These are phyloP conservation scores for Diplodus puntazzo DNA, from an alignment of 2,797 vertebrate species.

Conservation along the genomic window DNA sequence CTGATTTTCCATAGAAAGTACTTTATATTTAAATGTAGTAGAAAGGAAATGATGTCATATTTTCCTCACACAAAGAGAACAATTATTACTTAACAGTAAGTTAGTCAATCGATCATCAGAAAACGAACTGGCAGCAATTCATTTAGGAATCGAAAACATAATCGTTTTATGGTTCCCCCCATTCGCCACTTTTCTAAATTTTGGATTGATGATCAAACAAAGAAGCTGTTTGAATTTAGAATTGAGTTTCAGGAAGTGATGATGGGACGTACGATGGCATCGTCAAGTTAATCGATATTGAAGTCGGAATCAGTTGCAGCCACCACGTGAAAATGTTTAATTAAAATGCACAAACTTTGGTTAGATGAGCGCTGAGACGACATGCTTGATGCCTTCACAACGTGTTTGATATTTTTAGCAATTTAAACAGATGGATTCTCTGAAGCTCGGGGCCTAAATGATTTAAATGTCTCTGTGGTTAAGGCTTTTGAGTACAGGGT, in stretches of 20 bases:
- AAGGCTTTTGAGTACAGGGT: background rate
- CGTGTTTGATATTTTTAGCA: conserved; percentile 2
- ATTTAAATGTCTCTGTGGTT: conserved; percentile 24
- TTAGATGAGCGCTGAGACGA: background rate
- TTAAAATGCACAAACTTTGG: background rate
- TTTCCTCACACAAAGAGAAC: background rate
- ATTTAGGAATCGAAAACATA: too few species aligned
- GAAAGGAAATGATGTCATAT: background rate
- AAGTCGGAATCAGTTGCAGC: background rate
- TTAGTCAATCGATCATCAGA: accelerated
- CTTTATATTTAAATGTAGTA: background rate
- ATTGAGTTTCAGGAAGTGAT: background rate
- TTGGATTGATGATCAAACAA: background rate
- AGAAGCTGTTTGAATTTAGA: background rate
- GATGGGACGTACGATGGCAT: background rate
- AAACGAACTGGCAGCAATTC: background rate
- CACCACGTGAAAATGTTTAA: background rate
- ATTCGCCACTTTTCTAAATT: background rate
- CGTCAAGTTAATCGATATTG: background rate
- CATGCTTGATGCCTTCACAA: background rate
- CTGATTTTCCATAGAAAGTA: background rate
- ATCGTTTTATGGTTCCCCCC: too few species aligned
- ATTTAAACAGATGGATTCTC: conserved; percentile 13
- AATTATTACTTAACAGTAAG: too few species aligned
- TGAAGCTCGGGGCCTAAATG: background rate